Evolutionary conservation across 2,797 vertebrate species (phyloP).

Genomic region (Buphagus erythrorhynchus): DNA sequence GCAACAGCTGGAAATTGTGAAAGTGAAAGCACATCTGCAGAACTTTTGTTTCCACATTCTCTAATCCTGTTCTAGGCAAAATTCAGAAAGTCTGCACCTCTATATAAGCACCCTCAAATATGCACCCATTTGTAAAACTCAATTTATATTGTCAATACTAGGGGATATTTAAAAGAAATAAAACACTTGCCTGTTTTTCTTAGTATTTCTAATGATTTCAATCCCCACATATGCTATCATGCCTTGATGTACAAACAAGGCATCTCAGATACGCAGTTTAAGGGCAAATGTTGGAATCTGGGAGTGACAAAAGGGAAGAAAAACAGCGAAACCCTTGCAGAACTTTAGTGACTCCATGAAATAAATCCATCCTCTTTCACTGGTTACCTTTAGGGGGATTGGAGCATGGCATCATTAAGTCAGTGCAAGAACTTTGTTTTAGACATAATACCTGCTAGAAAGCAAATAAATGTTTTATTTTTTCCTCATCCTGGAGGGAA

Average conservation of each 20-base stretch:
- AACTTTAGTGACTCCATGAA: not conserved
- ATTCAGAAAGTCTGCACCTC: not conserved
- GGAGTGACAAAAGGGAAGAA: not conserved
- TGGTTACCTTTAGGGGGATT: not conserved
- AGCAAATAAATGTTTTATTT: not conserved
- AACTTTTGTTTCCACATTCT: slow-evolving; percentile 3
- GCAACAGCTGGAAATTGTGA: slow-evolving; percentile 56
- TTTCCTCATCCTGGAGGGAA: not conserved
- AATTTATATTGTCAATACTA: not conserved
- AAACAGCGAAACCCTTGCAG: not conserved
- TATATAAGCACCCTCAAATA: not conserved
- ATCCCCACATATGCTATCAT: not conserved
- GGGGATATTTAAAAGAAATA: not conserved
- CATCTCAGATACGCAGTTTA: not conserved
- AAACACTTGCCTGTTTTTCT: not conserved
- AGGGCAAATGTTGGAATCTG: not conserved
- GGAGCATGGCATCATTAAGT: not conserved
- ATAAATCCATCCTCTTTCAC: not conserved
- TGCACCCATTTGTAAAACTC: not conserved
- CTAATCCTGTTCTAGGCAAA: not conserved
- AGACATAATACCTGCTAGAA: not conserved
- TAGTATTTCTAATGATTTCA: not conserved
- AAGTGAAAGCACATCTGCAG: slow-evolving; percentile 56
- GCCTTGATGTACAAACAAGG: not conserved
- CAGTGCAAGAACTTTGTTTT: not conserved